These are phyloP conservation scores for Phortica okadai DNA, from an alignment of 2,888 invertebrate genomes.

Conservation along the genomic window DNA sequence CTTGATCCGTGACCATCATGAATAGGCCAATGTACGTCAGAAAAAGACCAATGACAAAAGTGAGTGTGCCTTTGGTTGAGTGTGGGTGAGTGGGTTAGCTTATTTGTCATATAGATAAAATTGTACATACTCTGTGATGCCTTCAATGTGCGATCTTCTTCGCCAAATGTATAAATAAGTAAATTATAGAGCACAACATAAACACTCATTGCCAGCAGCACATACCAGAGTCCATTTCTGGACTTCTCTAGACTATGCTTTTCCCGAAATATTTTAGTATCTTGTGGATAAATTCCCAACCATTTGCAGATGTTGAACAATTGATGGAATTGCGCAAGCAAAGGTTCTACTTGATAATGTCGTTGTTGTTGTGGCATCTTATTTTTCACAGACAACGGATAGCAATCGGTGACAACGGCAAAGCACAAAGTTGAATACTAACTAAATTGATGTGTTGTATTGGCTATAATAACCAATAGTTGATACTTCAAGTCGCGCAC, in stretches of 20 bases:
- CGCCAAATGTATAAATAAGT: slow-evolving; percentile 67
- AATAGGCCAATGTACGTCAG: slow-evolving; percentile 74
- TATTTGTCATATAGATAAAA: neutral
- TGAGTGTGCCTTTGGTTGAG: slow-evolving; percentile 68
- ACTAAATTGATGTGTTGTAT: too few species aligned
- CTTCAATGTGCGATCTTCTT: slow-evolving; percentile 67
- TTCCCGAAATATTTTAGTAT: slow-evolving; percentile 61
- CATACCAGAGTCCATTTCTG: slow-evolving; percentile 65
- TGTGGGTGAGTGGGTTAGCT: neutral
- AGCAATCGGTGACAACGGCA: too few species aligned
- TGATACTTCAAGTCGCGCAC: too few species aligned
- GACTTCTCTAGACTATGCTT: slow-evolving; percentile 67
- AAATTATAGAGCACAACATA: slow-evolving; percentile 69
- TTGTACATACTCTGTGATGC: slow-evolving; percentile 70
- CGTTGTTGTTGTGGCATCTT: slow-evolving; percentile 55
- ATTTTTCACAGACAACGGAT: slow-evolving; percentile 24
- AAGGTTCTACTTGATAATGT: slow-evolving; percentile 54
- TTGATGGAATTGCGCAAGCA: slow-evolving; percentile 66
- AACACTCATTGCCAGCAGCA: slow-evolving; percentile 57
- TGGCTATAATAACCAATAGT: too few species aligned
- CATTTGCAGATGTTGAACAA: slow-evolving; percentile 73
- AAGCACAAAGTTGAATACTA: too few species aligned
- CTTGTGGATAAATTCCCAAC: slow-evolving; percentile 73
- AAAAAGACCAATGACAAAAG: slow-evolving; percentile 75
- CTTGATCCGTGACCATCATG: slow-evolving; percentile 75